Evolutionary conservation across 2,797 vertebrate genomes (phyloP).

Genomic region (Serranus cabrilla): DNA sequence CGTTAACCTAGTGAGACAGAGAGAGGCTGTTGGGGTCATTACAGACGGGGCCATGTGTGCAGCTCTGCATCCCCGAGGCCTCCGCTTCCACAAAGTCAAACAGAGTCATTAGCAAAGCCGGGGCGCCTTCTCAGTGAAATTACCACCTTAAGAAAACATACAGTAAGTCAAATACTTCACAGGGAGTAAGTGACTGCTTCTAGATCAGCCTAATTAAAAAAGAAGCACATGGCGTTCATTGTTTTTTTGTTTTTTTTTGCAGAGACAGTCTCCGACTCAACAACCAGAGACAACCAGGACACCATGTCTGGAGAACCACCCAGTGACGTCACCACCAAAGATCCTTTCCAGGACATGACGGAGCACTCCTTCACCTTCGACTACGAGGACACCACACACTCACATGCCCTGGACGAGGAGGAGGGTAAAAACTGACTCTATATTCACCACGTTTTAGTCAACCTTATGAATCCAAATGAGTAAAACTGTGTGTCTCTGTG

Average conservation of each 20-base stretch:
- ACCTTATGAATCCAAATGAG: not conserved
- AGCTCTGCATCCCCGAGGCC: constrained; percentile 33
- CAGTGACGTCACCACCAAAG: constrained; percentile 84
- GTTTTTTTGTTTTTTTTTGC: not conserved
- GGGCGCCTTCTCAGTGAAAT: constrained; percentile 17
- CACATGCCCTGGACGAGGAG: constrained; percentile 79
- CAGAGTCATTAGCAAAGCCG: constrained; percentile 35
- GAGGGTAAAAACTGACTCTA: constrained; percentile 79
- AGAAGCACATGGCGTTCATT: not conserved
- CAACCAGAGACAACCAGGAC: constrained; percentile 90
- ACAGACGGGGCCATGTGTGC: constrained; percentile 55
- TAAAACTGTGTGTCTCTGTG: constrained; percentile 24
- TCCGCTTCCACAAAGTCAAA: constrained; percentile 32
- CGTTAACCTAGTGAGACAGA: constrained; percentile 61
- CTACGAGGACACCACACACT: constrained; percentile 87
- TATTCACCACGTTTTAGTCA: not conserved
- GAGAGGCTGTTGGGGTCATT: constrained; percentile 65
- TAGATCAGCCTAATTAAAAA: not conserved
- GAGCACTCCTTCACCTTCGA: constrained; percentile 77
- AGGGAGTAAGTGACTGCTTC: not conserved
- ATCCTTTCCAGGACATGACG: constrained; percentile 69
- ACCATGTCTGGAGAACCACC: constrained; percentile 90
- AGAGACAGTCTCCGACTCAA: constrained; percentile 87
- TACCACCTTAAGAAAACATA: constrained; percentile 29
- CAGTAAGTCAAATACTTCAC: not conserved